Base-by-base conservation (phyloP, 2,888 invertebrate genomes). In the Girardia tigrina region DNA sequence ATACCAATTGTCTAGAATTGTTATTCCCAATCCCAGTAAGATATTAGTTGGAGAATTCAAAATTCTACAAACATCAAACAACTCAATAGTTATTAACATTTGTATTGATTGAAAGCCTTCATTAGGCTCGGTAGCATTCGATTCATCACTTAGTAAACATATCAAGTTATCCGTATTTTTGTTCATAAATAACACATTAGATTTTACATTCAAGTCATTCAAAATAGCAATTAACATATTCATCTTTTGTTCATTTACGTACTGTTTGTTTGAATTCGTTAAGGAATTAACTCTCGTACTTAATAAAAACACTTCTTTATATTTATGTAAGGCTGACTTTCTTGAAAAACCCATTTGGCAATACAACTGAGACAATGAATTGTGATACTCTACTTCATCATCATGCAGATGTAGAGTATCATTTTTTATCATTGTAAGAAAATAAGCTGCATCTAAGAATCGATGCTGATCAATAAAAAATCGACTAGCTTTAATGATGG, bases 401-500 rank as follows among this genome's bases (percentile, higher is more conserved):
- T 56, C 23, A 6, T 56, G 56, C 6, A n/a, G n/a, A 20, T 56
- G n/a, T n/a, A 56, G 23, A 6, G 23, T 20, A n/a, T 56, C 56
- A 23, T 56, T 56, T 16, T 56, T 56, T 4, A 56, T 56, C 56
- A 56, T 56, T 56, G n/a, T 56, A 4, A 56, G 56, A 56, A 56
- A 56, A 56, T 56, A 20, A 56, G 56, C 56, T 20, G 56, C 56
- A 8, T 56, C 8, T 56, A 56, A 56, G n/a, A 56, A 56, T 56
- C 56, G 4, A 56, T 56, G 56, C n/a, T 56, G 56, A 56, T 56
- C 56, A 56, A 56, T 16, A 16, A 56, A 56, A 56, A 56, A 56
- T 8, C 56, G 56, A n/a, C 56, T 56, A 23, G 56, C 56, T 56
- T 56, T 56, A n/a, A 56, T 56, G 23, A 56, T 56, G n/a, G 56